A percentile compares a stretch with the other conserved stretches of the same genome.
These are phyloP conservation scores for Platygyra sinensis DNA, from an alignment of 64 coral and sea anemone species.

Conservation along the genomic window DNA sequence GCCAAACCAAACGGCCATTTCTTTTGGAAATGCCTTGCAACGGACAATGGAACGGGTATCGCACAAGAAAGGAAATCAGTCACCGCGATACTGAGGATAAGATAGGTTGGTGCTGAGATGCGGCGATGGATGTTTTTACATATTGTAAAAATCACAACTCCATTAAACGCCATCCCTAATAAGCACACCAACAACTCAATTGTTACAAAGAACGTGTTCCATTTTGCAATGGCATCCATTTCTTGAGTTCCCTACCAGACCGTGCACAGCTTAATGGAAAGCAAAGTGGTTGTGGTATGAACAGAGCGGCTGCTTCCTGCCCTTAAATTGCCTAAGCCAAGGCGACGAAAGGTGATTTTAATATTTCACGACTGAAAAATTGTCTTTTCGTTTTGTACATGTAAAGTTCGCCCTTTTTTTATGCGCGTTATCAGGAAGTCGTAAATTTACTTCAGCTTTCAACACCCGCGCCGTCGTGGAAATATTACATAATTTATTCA, in stretches of 20 bases:
- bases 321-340: too few species aligned
- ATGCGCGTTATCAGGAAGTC: too few species aligned
- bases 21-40: not conserved
- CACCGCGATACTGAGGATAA: conserved; percentile 40
- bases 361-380: too few species aligned
- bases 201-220: not conserved
- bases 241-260: not conserved
- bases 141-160: conserved; percentile 15
- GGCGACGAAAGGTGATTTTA: too few species aligned
- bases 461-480: too few species aligned
- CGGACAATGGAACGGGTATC: conserved; percentile 30
- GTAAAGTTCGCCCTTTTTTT: too few species aligned
- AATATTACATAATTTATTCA: too few species aligned
- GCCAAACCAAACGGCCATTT: conserved; percentile 25
- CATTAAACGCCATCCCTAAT: conserved; percentile 28
- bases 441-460: too few species aligned
- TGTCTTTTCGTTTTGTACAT: too few species aligned
- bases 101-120: conserved; percentile 23
- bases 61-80: conserved; percentile 51
- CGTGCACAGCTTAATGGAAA: not conserved
- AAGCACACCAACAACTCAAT: conserved; percentile 1
- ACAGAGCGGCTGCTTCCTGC: too few species aligned
- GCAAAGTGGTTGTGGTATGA: too few species aligned
- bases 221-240: not conserved
- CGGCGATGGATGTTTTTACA: not conserved